Base-by-base conservation (phyloP, 2,113 vertebrate species). In the Ceyx cyanopectus region DNA sequence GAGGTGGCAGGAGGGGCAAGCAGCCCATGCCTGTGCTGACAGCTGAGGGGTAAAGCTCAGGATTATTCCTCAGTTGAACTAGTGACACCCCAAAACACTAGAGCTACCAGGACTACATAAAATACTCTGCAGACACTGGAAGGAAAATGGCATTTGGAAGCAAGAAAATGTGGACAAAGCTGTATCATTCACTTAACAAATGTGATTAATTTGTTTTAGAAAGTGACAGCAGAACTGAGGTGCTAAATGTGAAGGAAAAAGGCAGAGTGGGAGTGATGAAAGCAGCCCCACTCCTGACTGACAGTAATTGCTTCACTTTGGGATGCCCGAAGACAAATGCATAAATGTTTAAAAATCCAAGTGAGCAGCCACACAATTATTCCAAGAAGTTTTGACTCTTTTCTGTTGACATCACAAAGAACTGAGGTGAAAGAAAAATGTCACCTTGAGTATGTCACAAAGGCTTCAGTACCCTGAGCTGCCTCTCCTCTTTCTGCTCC, bases 271-370 rank as follows among this genome's bases (percentile, higher is more conserved):
- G 73, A 69, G 43, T 21, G 40, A 67, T 48, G 62, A 92, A 91
- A 72, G 75, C 7, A 51, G 29, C 23, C 67, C 70, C 37, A 17
- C 48, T 86, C 61, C 74, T 77, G 91, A 94, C 37, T 87, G 77
- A 72, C 80, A 94, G 74, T 63, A 96, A 95, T 27, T 93, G 82
- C 74, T 91, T 88, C 34, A 21, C 69, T 93, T 89, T 75, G 53
- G 37, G 66, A 53, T 2, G 18, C 66, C 65, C 65, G 60, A 79
- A 95, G 86, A 92, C 72, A 92, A 92, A 90, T 9, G 48, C 22
- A 81, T n/a, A 40, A 70, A 74, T 75, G 70, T 75, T 87, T 88
- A 34, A 93, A 83, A 91, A 67, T 48, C 73, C 68, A 75, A 63
- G 56, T 10, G 24, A 82, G 50, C 43, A 84, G 72, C 62, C 76